Percentiles rank a stretch among this genome's conserved stretches.
phyloP scores from a whole-genome alignment of 2,888 invertebrate genomes.

The Phyto melanocephala region DNA sequence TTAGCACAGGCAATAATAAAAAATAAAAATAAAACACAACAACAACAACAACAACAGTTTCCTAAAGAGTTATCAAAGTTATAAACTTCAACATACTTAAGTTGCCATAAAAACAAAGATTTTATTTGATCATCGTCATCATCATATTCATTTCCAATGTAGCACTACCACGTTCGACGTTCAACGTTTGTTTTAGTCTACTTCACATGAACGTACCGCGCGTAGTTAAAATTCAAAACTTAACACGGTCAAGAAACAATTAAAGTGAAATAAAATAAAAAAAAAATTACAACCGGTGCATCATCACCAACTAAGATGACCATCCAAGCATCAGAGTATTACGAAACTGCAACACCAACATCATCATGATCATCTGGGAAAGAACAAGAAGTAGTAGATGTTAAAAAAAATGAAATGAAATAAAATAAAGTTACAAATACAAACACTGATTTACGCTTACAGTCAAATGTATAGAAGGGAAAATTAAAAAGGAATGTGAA shows the following conservation, averaged over 20 bases:
- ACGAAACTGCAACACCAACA: constrained; percentile 19
- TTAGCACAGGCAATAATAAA: constrained; percentile 8
- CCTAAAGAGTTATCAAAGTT: constrained; percentile 59
- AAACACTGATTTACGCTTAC: constrained; percentile 41
- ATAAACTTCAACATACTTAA: constrained; percentile 65
- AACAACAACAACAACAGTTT: constrained; percentile 29
- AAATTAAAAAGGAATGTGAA: constrained; percentile 19
- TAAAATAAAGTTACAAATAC: not conserved
- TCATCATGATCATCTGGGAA: constrained; percentile 17
- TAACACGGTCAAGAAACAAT: constrained; percentile 8
- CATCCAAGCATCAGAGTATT: constrained; percentile 29
- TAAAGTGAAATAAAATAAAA: not conserved
- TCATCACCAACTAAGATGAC: constrained; percentile 25
- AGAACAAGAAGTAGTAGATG: not conserved
- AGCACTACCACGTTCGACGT: not conserved
- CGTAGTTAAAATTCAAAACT: constrained; percentile 27
- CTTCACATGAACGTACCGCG: constrained; percentile 22
- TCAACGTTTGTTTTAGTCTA: not conserved
- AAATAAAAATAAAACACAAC: no score
- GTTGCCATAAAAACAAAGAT: constrained; percentile 74
- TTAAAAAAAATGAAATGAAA: no score
- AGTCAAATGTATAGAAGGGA: constrained; percentile 4
- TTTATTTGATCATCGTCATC: constrained; percentile 71
- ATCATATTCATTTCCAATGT: constrained; percentile 44
- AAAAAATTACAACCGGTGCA: constrained; percentile 28